A percentile compares a stretch with the other conserved stretches of the same genome.
These are phyloP conservation scores for Mechanitis messenoides DNA, from an alignment of 2,888 invertebrate species.

Conservation along the genomic window DNA sequence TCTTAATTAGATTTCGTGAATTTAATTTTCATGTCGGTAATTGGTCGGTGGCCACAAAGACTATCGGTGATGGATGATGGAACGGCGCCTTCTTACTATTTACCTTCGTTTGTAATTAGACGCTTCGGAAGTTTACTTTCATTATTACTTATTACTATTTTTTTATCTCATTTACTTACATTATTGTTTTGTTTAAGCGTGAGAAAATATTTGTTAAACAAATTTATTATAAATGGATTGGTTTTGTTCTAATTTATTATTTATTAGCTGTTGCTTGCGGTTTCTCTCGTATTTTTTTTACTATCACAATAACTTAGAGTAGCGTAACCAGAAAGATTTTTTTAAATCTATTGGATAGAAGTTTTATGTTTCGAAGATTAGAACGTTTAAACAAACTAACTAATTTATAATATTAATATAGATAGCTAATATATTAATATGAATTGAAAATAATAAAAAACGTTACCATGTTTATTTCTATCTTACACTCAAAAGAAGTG, in stretches of 20 bases:
- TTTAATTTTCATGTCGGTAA: constrained; percentile 77
- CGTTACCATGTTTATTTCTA: not conserved
- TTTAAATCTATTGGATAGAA: no score
- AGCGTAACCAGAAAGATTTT: no score
- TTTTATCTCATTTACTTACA: constrained; percentile 67
- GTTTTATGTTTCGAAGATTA: no score
- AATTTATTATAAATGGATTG: no score
- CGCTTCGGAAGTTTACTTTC: constrained; percentile 72
- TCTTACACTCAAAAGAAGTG: constrained; percentile 42
- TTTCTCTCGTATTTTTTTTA: no score
- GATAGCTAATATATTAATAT: no score
- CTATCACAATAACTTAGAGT: no score
- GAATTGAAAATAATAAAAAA: no score
- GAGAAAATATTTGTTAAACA: constrained; percentile 11
- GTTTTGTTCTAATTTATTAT: no score
- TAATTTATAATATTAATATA: no score
- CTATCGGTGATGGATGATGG: constrained; percentile 75
- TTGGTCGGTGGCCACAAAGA: constrained; percentile 76
- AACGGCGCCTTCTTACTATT: constrained; percentile 68
- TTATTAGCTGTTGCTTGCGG: no score
- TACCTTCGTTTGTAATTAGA: constrained; percentile 70
- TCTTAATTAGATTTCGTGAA: constrained; percentile 78
- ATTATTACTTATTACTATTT: constrained; percentile 67
- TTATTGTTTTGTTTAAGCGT: constrained; percentile 29
- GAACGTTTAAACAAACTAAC: no score